Evolutionary conservation across 2,888 invertebrate species (phyloP), one percentile per base, ranked within the genome.

Genomic region (Rhagium mordax): DNA sequence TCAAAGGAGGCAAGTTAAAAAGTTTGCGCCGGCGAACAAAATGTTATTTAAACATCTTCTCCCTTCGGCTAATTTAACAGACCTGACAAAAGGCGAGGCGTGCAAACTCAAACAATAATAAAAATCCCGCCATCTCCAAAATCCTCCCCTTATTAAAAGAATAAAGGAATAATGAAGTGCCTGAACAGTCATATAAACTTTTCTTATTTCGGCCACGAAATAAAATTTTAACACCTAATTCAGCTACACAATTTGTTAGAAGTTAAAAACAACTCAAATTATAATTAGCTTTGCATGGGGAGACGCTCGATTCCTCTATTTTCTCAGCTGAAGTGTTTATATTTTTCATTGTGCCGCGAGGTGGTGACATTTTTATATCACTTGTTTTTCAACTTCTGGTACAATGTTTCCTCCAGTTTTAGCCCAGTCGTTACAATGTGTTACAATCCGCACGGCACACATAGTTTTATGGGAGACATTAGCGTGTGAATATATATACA

Each of bases 181-280:
- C 81, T 79, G 80, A 79, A 83, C 82, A 80, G 83, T 81, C 85
- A 84, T 86, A 86, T 85, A 87, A 87, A 87, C 85, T 87, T 87
- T 87, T 85, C 86, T 87, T 86, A 86, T 87, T 87, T 86, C 78
- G 68, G 68, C 79, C 74, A 73, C 72, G 73, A 76, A 84, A 84
- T 84, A 85, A 84, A 85, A 86, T 85, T 85, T 85, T 85, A 85
- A 84, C 84, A 85, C 83, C 82, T 84, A 83, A 82, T 84, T 82
- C 81, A 81, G 81, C 77, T 78, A 80, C 75, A 79, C 83, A 81
- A 82, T 83, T 84, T 83, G 81, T 79, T 21, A 62, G 57, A 49
- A 60, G 72, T 72, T 72, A 27, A 69, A 57, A 70, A 70, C 60
- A 66, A 67, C 57, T 67, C 47, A 41, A 57, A 67, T 67, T 67